phyloP scores from a whole-genome alignment of 2,888 invertebrate genomes.

The Drosophila atripex region DNA sequence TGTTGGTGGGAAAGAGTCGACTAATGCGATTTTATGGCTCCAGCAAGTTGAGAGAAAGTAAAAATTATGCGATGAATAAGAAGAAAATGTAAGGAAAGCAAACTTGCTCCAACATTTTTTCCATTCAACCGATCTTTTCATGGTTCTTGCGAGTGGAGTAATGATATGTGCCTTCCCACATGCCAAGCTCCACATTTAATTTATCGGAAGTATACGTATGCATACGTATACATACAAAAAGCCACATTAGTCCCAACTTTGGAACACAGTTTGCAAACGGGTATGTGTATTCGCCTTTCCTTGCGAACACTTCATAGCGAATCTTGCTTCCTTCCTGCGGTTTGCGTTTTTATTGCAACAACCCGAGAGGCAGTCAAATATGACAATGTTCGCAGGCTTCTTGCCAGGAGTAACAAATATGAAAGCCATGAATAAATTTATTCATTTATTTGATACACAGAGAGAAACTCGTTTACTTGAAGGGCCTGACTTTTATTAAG shows the following conservation, averaged over 20 bases:
- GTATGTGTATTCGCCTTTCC: background rate
- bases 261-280: background rate
- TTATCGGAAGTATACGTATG: background rate
- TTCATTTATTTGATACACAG: constrained; percentile 37
- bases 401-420: constrained; percentile 19
- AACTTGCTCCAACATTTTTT: background rate
- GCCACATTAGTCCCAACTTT: background rate
- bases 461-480: background rate
- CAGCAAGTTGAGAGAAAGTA: constrained; percentile 15
- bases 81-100: background rate
- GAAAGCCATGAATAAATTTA: constrained; percentile 68
- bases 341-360: constrained; percentile 26
- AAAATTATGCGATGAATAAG: constrained; percentile 41
- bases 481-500: background rate
- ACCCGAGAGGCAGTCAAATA: constrained; percentile 27
- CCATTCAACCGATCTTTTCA: background rate
- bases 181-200: background rate
- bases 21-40: constrained; percentile 65
- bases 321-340: constrained; percentile 10
- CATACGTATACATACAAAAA: background rate
- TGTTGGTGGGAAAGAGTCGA: constrained; percentile 48
- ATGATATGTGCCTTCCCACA: background rate
- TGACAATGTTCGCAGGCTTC: constrained; percentile 21
- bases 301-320: background rate
- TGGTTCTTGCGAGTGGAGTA: background rate